Conservation (phyloP, 2,113 vertebrate species). For the Tupaia chinensis region DNA sequence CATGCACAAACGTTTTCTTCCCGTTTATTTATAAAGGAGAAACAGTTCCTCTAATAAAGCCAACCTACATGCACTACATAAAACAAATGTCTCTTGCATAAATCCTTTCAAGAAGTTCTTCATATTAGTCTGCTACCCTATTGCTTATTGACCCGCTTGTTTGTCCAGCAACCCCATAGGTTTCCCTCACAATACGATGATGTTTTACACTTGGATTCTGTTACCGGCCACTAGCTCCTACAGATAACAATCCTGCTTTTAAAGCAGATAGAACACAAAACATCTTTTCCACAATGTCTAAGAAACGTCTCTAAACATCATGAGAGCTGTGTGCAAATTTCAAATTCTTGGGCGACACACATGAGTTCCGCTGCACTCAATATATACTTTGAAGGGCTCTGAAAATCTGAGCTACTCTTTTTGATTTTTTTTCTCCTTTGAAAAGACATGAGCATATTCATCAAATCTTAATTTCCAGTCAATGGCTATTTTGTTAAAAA, state of each 20-base stretch:
- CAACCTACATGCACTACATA: neutral
- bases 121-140: neutral
- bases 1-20: neutral
- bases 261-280: neutral
- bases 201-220: neutral
- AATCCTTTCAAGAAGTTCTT: neutral
- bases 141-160: neutral
- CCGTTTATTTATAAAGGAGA: conserved; percentile 52
- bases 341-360: neutral
- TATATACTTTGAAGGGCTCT: conserved; percentile 30
- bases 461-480: conserved; percentile 34
- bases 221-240: neutral
- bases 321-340: neutral
- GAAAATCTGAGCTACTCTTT: neutral
- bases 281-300: conserved; percentile 10
- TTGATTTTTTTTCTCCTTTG: conserved; percentile 40
- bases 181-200: neutral
- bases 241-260: neutral
- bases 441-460: conserved; percentile 22
- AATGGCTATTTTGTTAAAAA: neutral
- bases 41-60: neutral
- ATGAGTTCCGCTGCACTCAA: neutral
- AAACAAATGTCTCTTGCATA: neutral
- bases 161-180: neutral
- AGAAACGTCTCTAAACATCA: conserved; percentile 21